A percentile compares a stretch with the other conserved stretches of the same genome.
Conservation (phyloP, 1,140 invertebrate species). For the Procambarus virginalis region DNA sequence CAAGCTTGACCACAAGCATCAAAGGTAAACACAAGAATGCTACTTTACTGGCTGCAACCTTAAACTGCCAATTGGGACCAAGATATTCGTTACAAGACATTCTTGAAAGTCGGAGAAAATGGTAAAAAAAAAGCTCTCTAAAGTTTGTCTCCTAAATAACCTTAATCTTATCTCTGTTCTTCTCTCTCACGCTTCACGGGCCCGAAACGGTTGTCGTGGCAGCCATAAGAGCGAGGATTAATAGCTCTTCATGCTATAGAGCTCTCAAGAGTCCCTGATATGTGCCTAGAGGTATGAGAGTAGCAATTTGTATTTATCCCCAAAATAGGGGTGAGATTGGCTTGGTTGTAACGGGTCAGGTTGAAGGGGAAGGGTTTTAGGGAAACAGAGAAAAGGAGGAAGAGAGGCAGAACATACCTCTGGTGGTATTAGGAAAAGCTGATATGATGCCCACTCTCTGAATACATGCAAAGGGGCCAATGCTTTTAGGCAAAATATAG, state of each 20-base stretch:
- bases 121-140: conserved; percentile 7
- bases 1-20: too few species aligned
- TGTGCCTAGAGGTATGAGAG: conserved; percentile 19
- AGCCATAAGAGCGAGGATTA: conserved; percentile 41
- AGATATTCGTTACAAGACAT: background rate
- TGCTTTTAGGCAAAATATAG: background rate
- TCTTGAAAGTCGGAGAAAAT: conserved; percentile 12
- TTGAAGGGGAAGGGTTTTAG: background rate
- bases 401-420: background rate
- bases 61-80: too few species aligned
- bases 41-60: too few species aligned
- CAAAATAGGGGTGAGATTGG: background rate
- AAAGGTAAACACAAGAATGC: too few species aligned
- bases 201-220: conserved; percentile 25
- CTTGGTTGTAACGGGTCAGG: too few species aligned
- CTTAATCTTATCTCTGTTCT: conserved; percentile 52
- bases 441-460: too few species aligned
- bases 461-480: too few species aligned
- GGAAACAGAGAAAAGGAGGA: background rate
- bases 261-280: background rate
- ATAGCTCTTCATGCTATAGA: conserved; percentile 25
- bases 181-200: conserved; percentile 46
- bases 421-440: too few species aligned
- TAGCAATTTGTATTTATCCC: background rate
- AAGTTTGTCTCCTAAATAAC: conserved; percentile 62